A percentile compares a stretch with the other conserved stretches of the same genome.
Evolutionary conservation across 2,797 vertebrate species (phyloP).

Genomic region (Mallotus villosus): DNA sequence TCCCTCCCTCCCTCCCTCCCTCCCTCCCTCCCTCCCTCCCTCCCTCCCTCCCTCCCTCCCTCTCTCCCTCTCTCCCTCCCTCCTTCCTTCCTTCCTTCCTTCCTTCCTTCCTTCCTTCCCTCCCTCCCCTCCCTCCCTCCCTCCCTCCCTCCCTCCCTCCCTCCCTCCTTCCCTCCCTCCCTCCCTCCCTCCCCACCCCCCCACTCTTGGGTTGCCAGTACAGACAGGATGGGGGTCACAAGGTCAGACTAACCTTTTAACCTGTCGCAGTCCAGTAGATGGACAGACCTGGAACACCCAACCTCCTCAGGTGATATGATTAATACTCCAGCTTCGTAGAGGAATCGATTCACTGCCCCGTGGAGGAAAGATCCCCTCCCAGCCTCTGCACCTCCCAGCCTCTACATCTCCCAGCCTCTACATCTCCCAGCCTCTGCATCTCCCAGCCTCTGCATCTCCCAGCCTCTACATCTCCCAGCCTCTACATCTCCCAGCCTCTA

Average conservation of each 20-base stretch:
- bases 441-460: neutral
- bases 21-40: neutral
- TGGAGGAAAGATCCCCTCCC: no score
- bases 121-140: neutral
- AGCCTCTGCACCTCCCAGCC: neutral
- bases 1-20: neutral
- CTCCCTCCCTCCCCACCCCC: neutral
- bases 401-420: neutral
- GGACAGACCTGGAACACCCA: constrained; percentile 16
- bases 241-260: constrained; percentile 48
- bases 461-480: neutral
- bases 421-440: neutral
- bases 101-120: neutral
- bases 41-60: no score
- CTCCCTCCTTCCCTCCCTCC: neutral
- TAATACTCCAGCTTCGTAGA: constrained; percentile 48
- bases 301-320: constrained; percentile 40
- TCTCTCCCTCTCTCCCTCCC: no score
- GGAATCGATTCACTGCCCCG: constrained; percentile 48
- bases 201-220: constrained; percentile 44
- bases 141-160: neutral
- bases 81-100: no score
- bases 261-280: constrained; percentile 15
- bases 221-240: constrained; percentile 66
- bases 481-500: neutral